Evolutionary conservation across 2,888 invertebrate genomes (phyloP).

Genomic region (Osedax frankpressi): DNA sequence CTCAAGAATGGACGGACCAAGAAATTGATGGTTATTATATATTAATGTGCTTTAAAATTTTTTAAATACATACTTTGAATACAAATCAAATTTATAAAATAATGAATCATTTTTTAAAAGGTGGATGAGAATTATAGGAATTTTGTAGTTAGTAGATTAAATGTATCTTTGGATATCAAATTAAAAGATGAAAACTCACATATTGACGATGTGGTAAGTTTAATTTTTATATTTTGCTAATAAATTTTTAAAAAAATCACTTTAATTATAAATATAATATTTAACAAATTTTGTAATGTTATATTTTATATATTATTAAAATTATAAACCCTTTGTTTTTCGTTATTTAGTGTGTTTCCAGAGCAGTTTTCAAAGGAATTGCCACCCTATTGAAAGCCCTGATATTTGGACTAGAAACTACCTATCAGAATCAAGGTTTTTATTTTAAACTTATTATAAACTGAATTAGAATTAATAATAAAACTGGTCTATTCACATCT

Average conservation of each 20-base stretch:
- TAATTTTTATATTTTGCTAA: too few species aligned
- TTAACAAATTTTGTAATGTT: too few species aligned
- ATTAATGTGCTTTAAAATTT: not conserved
- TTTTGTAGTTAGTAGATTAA: constrained; percentile 83
- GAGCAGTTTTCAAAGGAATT: constrained; percentile 90
- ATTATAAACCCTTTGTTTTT: too few species aligned
- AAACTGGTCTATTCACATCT: too few species aligned
- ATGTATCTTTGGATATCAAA: constrained; percentile 79
- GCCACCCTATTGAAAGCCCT: constrained; percentile 77
- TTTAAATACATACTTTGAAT: too few species aligned
- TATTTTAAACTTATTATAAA: too few species aligned
- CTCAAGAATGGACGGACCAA: constrained; percentile 78
- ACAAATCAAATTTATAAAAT: too few species aligned
- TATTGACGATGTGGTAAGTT: constrained; percentile 85
- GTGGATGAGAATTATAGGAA: constrained; percentile 92
- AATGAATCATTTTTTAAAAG: too few species aligned
- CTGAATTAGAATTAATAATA: too few species aligned
- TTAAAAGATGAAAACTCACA: constrained; percentile 70
- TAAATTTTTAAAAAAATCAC: too few species aligned
- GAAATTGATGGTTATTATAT: constrained; percentile 65
- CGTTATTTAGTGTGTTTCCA: constrained; percentile 60
- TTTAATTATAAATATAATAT: too few species aligned
- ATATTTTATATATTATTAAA: too few species aligned
- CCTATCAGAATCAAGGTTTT: constrained; percentile 73
- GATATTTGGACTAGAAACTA: constrained; percentile 76